Evolutionary conservation across 2,888 invertebrate species (phyloP), one percentile per base, ranked within the genome.

Genomic region (Leistus spinibarbis): DNA sequence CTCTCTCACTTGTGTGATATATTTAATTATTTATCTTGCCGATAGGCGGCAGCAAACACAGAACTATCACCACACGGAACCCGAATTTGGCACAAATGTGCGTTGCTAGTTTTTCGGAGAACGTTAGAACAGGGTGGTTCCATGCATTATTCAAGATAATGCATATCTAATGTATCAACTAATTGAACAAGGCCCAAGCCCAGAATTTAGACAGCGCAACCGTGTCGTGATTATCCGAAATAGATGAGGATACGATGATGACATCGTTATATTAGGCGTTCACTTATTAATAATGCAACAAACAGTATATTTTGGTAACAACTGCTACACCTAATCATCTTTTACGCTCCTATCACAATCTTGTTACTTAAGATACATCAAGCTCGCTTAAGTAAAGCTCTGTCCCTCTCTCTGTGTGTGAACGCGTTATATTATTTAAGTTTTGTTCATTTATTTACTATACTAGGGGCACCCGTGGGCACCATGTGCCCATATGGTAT

Each of bases 101-200:
- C 13, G 40, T 40, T 40, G 40, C 24, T 24, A 4, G 24, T 13
- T 40, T 40, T 40, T 40, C 40, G 40, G 13, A 40, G 40, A 40
- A 40, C 5, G 7, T 40, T 7, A 13, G 40, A 10, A 40, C 68
- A 68, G n/a, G 22, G 16, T 53, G 9, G 20, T 3, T 5, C 19
- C 20, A 63, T 70, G 70, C 63, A 70, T 70, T 70, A 70, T 70
- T 70, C 70, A 70, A 16, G 63, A 70, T 70, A 70, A 70, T 70
- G 70, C 70, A 70, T 70, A 70, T 70, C 70, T 70, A 70, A 70
- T 70, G 70, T 70, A 70, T 63, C 53, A 63, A 23, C 63, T 70
- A 70, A 70, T 70, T 70, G 70, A 63, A 70, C 70, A 63, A 53
- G 54, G 53, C 54, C 63, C 70, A 56, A 68, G 54, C 22, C 4